Evolutionary conservation across 2,888 invertebrate genomes (phyloP).

Genomic region (Laspeyria flexula): DNA sequence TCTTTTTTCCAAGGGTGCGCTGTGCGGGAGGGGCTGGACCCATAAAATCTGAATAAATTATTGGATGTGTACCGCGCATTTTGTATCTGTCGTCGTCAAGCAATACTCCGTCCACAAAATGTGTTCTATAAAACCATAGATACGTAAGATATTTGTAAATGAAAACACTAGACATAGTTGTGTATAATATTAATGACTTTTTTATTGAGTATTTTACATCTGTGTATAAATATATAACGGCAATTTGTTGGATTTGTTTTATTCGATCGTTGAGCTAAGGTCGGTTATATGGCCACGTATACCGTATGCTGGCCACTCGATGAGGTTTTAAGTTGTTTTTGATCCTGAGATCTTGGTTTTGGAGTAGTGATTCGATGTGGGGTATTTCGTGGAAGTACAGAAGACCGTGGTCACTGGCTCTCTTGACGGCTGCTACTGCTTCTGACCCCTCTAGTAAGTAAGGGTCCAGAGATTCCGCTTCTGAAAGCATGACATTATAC

Average conservation of each 20-base stretch:
- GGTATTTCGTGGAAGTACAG: conserved; percentile 89
- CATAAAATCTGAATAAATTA: too few relatives aligned
- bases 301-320: conserved; percentile 87
- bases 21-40: too few relatives aligned
- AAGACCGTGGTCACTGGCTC: conserved; percentile 83
- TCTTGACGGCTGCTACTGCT: conserved; percentile 84
- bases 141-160: not conserved
- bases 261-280: conserved; percentile 55
- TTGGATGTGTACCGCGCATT: too few relatives aligned
- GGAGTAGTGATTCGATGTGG: conserved; percentile 86
- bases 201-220: conserved; percentile 48
- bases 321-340: conserved; percentile 87
- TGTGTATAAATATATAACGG: conserved; percentile 50
- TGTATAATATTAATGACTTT: conserved; percentile 50
- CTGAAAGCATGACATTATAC: conserved; percentile 41
- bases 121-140: too few relatives aligned
- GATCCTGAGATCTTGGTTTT: conserved; percentile 86
- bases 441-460: conserved; percentile 86
- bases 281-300: conserved; percentile 86
- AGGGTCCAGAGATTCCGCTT: conserved; percentile 75
- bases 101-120: too few relatives aligned
- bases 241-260: conserved; percentile 44
- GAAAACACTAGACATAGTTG: conserved; percentile 17
- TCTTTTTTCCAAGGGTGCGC: too few relatives aligned
- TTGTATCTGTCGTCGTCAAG: too few relatives aligned